Base-by-base conservation (phyloP, 1,140 invertebrate species). In the Drosophila pruinosa region DNA sequence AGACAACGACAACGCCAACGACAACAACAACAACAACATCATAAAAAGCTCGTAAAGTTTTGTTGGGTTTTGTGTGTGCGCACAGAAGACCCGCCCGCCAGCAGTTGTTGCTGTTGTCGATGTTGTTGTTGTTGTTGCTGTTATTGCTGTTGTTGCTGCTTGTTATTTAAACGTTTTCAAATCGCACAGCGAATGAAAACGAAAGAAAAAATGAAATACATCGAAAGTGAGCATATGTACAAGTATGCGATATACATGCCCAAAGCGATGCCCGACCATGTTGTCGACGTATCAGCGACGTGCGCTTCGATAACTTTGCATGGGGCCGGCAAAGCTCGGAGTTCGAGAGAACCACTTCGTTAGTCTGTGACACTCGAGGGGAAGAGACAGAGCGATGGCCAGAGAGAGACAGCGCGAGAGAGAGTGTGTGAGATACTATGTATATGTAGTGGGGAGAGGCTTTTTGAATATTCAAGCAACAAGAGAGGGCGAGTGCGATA, bases 131-230 rank as follows among this genome's bases (percentile, higher is more conserved):
- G 65, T 52, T 71, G 39, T 64, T 68, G 72, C 19, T 74, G 71
- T n/a, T 72, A 69, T 48, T 75, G 58, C 57, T 76, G 73, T 48
- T 75, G 58, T 61, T 76, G 77, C 21, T 72, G 72, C 57, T 81
- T 81, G 79, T 75, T 88, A 69, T 78, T 88, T 88, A 88, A 88
- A 88, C 83, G 82, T 88, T 88, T 88, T 89, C 75, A 73, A 88
- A 88, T 88, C 82, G 82, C 82, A 63, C 82, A 88, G 82, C 82
- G 82, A 88, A 88, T 88, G 82, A 88, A 88, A 88, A 89, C 83
- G 82, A 88, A 88, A 88, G 82, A 88, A 88, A 88, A 86, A 88
- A 88, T 88, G 83, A 88, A 78, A 88, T 86, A 88, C 82, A 88
- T 88, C 83, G 82, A 89, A 88, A 88, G 82, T 88, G 75, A 88